A percentile compares a stretch with the other conserved stretches of the same genome.
Conservation (phyloP, 2,113 vertebrate species). For the Panurus biarmicus region DNA sequence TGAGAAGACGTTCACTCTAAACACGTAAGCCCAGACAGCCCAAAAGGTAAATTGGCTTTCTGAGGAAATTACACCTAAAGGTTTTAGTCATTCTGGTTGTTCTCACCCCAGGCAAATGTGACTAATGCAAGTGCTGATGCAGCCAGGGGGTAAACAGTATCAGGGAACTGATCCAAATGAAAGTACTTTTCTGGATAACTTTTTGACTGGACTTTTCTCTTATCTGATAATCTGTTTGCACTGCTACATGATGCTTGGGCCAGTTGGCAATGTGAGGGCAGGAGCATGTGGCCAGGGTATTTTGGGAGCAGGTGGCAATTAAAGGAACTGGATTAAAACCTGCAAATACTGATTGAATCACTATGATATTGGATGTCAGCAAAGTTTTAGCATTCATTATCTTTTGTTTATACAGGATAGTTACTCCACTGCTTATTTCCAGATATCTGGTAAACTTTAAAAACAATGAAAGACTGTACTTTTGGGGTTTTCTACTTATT, state of each 20-base stretch:
- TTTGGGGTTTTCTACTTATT: not conserved
- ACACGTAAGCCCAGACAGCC: accelerated
- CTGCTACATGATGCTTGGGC: not conserved
- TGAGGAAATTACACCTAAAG: not conserved
- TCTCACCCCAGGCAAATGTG: not conserved
- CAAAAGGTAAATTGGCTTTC: not conserved
- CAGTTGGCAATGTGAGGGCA: not conserved
- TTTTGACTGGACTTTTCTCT: not conserved
- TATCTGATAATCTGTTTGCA: not conserved
- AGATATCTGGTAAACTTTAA: not conserved
- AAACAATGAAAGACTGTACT: accelerated
- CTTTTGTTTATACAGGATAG: not conserved
- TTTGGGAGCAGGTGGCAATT: slow-evolving; percentile 42
- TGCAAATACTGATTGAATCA: not conserved
- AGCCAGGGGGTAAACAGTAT: not conserved
- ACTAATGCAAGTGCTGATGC: not conserved
- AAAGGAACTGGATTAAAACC: slow-evolving; percentile 9
- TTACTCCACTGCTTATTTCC: not conserved
- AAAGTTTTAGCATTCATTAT: not conserved
- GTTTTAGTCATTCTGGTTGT: not conserved
- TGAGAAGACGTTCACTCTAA: not conserved
- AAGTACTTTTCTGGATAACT: not conserved
- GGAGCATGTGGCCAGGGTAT: not conserved
- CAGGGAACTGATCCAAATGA: not conserved
- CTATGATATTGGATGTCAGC: not conserved